phyloP scores from a whole-genome alignment of 2,113 vertebrate species.

The Corythaeola cristata region DNA sequence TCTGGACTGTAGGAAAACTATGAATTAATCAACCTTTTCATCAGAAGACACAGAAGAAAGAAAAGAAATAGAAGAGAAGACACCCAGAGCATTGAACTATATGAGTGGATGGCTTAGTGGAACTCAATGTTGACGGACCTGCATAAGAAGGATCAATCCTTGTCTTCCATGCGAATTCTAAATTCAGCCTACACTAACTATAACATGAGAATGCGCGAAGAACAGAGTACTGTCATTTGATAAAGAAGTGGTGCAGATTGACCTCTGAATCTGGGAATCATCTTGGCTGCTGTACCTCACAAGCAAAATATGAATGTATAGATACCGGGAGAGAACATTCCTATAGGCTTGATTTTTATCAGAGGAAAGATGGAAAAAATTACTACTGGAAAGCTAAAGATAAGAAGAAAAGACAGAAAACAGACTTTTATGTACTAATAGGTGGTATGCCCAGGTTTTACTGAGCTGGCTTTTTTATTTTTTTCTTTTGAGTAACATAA shows the following conservation, averaged over 20 bases:
- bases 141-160: neutral
- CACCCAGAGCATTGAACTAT: neutral
- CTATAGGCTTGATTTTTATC: neutral
- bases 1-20: neutral
- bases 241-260: neutral
- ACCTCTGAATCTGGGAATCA: neutral
- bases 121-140: neutral
- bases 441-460: neutral
- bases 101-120: neutral
- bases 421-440: neutral
- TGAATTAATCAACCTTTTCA: neutral
- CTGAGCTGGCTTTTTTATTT: neutral
- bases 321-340: neutral
- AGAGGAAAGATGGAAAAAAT: neutral
- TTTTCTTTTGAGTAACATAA: neutral
- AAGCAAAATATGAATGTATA: neutral
- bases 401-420: neutral
- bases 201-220: neutral
- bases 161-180: neutral
- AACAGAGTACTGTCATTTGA: neutral
- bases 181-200: neutral
- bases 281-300: neutral
- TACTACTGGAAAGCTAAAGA: neutral
- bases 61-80: neutral
- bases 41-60: neutral